Evolutionary conservation across 2,888 invertebrate genomes (phyloP).

Genomic region (Clepsis dumicolana): DNA sequence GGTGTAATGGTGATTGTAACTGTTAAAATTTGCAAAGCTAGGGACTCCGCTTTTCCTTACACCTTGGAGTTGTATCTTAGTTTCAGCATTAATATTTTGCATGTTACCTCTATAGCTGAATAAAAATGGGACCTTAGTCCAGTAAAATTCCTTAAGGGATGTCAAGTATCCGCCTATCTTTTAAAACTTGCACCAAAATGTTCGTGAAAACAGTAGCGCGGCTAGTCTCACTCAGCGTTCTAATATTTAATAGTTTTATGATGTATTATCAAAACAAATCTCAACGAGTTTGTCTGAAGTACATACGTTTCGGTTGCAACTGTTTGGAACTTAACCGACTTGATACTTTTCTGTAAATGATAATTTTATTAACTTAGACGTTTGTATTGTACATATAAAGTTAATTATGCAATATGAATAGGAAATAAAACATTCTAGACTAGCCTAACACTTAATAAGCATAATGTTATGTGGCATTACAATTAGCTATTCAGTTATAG

Average conservation of each 20-base stretch:
- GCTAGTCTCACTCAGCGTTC: slow-evolving; percentile 86
- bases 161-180: slow-evolving; percentile 53
- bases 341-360: slow-evolving; percentile 66
- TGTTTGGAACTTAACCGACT: slow-evolving; percentile 59
- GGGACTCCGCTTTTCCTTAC: neutral
- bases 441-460: neutral
- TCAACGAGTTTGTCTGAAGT: slow-evolving; percentile 78
- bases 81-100: too few species aligned
- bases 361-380: neutral
- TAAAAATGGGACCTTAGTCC: too few species aligned
- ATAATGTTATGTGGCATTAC: neutral
- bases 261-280: slow-evolving; percentile 87
- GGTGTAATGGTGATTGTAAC: neutral
- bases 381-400: neutral
- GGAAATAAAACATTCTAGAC: neutral
- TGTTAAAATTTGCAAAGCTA: neutral
- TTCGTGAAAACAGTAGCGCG: slow-evolving; percentile 73
- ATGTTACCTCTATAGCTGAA: too few species aligned
- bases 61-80: too few species aligned
- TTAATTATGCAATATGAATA: neutral
- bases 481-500: neutral
- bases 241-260: slow-evolving; percentile 87
- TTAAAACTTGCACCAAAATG: slow-evolving; percentile 61
- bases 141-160: neutral
- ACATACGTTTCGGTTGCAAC: slow-evolving; percentile 78